phyloP scores from a whole-genome alignment of 2,888 invertebrate genomes.

The Folsomia candida region DNA sequence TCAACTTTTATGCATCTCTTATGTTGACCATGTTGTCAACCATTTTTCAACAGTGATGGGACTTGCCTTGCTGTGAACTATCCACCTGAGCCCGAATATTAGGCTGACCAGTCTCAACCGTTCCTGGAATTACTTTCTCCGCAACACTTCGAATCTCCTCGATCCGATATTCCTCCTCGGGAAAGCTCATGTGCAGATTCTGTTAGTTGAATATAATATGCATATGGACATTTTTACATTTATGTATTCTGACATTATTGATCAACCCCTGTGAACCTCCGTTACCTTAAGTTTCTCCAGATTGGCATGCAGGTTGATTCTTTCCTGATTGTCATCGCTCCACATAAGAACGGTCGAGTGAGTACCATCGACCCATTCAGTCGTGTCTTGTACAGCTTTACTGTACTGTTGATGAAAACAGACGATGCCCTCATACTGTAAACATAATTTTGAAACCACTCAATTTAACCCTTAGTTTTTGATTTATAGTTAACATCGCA shows the following conservation, averaged over 20 bases:
- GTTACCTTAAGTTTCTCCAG: constrained; percentile 71
- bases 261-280: background rate
- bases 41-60: too few species aligned
- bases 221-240: background rate
- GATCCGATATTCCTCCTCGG: constrained; percentile 82
- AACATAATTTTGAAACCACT: too few species aligned
- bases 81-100: constrained; percentile 85
- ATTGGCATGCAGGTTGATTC: constrained; percentile 80
- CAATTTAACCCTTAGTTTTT: too few species aligned
- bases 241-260: background rate
- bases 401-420: constrained; percentile 85
- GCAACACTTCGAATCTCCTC: constrained; percentile 77
- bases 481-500: too few species aligned
- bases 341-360: constrained; percentile 75
- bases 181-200: constrained; percentile 72
- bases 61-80: constrained; percentile 74
- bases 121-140: constrained; percentile 85
- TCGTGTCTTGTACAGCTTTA: constrained; percentile 78
- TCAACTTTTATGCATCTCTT: too few species aligned
- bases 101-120: constrained; percentile 75
- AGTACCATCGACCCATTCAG: constrained; percentile 83
- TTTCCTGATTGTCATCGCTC: constrained; percentile 79
- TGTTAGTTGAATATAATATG: constrained; percentile 47
- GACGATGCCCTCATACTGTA: constrained; percentile 82
- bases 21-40: too few species aligned